Evolutionary conservation across 1,140 invertebrate species (phyloP).

Genomic region (Steinernema khuongi): DNA sequence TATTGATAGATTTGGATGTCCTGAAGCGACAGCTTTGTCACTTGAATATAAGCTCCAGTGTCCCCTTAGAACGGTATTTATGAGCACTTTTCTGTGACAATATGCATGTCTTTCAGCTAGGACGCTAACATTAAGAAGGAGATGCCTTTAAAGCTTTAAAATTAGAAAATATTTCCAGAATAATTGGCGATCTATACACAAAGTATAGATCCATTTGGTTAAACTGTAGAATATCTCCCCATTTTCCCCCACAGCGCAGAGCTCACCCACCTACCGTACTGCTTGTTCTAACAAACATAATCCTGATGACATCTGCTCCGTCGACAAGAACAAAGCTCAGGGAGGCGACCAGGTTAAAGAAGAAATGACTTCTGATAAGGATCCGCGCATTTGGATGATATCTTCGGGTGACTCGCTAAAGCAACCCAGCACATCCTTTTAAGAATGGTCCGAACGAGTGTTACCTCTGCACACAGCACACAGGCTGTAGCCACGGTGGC

Average conservation of each 20-base stretch:
- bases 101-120: no score
- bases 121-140: no score
- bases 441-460: background rate
- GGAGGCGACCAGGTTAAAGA: background rate
- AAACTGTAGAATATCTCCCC: background rate
- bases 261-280: background rate
- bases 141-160: no score
- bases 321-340: background rate
- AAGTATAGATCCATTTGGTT: background rate
- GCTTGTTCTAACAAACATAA: background rate
- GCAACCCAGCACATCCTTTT: background rate
- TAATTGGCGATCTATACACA: no score
- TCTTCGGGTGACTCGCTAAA: background rate
- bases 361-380: background rate
- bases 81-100: no score
- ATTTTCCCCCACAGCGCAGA: background rate
- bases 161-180: no score
- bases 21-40: no score
- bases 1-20: no score
- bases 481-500: no score
- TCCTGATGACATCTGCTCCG: background rate
- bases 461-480: slow-evolving; percentile 4
- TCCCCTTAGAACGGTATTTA: no score
- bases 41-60: no score
- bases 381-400: background rate